These are phyloP conservation scores for Pachydiplax longipennis DNA, from an alignment of 2,888 invertebrate genomes.

Conservation along the genomic window DNA sequence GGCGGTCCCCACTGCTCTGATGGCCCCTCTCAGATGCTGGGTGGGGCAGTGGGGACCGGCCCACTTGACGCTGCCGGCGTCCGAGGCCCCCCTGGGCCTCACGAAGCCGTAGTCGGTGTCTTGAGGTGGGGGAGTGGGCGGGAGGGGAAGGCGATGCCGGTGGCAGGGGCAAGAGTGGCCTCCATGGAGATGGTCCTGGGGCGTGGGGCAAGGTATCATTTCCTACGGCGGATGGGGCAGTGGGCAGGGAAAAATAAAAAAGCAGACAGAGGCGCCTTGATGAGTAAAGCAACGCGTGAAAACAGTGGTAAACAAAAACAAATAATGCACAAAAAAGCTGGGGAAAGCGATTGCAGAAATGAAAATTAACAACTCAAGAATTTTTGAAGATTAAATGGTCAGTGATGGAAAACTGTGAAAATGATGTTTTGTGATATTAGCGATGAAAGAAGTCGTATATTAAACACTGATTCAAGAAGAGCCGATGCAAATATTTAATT, in stretches of 20 bases:
- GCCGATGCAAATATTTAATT: no score
- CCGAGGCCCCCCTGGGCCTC: conserved; percentile 53
- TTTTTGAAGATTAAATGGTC: no score
- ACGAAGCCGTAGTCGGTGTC: conserved; percentile 57
- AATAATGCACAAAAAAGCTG: not conserved
- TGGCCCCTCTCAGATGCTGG: conserved; percentile 20
- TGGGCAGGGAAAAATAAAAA: not conserved
- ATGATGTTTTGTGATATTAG: no score
- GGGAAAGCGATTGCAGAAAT: no score
- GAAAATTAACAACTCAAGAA: not conserved
- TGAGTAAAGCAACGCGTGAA: not conserved
- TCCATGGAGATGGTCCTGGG: conserved; percentile 28
- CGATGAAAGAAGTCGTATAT: no score
- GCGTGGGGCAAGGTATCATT: conserved; percentile 27
- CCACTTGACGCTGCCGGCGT: conserved; percentile 48
- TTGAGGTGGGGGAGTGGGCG: conserved; percentile 46
- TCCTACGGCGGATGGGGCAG: not conserved
- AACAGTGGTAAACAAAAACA: not conserved
- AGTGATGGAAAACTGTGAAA: not conserved
- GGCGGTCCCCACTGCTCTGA: conserved; percentile 5
- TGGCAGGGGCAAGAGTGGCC: conserved; percentile 26
- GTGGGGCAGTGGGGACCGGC: conserved; percentile 35
- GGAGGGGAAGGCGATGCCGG: conserved; percentile 48
- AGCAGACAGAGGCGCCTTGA: not conserved
- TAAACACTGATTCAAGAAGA: no score